Evolutionary conservation across 1,140 invertebrate species (phyloP).

Genomic region (Hylaeus anthracinus): DNA sequence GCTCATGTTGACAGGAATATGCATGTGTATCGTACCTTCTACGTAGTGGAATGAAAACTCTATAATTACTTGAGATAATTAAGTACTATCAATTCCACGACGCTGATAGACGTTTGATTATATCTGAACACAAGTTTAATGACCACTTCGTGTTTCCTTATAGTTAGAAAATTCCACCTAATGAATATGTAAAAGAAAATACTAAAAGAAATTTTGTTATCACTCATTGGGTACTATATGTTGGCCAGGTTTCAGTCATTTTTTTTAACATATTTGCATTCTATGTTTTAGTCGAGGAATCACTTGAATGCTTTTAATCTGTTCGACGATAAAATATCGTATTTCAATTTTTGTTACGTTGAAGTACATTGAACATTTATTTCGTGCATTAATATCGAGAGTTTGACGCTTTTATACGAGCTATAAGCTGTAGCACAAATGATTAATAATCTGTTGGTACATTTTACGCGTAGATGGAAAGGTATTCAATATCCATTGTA

Average conservation of each 20-base stretch:
- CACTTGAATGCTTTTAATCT: neutral
- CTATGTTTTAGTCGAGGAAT: neutral
- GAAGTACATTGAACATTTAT: no score
- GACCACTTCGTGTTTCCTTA: neutral
- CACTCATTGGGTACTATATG: neutral
- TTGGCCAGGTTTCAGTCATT: neutral
- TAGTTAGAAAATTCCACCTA: neutral
- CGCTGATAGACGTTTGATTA: neutral
- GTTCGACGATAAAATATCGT: no score
- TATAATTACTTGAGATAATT: constrained; percentile 8
- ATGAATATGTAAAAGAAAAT: neutral
- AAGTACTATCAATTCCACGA: neutral
- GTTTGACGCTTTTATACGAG: no score
- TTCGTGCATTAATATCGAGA: no score
- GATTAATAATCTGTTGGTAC: no score
- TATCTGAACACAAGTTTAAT: neutral
- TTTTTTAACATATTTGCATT: neutral
- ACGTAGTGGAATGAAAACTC: neutral
- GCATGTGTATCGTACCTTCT: neutral
- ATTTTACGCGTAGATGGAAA: no score
- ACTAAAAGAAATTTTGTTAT: no score
- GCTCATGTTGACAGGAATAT: neutral
- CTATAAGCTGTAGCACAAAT: no score
- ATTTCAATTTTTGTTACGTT: no score
- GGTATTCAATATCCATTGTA: no score